These are phyloP conservation scores for Dolichoris vasculosae DNA, from an alignment of 1,140 invertebrate species.

Conservation along the genomic window DNA sequence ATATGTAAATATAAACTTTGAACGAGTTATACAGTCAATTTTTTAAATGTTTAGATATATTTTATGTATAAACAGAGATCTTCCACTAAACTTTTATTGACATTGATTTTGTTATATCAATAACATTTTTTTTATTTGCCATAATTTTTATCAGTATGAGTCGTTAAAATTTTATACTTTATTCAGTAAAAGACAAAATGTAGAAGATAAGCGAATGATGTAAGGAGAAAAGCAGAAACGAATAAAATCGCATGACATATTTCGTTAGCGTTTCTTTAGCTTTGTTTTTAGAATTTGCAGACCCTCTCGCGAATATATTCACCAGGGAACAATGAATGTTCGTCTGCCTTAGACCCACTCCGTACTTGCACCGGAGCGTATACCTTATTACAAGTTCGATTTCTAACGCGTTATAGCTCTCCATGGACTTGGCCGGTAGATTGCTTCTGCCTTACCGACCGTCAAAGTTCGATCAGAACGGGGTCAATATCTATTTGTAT, in stretches of 20 bases:
- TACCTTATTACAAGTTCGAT: conserved; percentile 71
- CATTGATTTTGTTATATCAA: neutral
- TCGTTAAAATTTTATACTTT: neutral
- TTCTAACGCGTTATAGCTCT: conserved; percentile 64
- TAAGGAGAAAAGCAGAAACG: neutral
- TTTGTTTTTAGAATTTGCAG: conserved; percentile 45
- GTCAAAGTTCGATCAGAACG: neutral
- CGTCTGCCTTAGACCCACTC: neutral
- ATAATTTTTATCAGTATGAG: neutral
- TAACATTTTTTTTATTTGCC: conserved; percentile 16
- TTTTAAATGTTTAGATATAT: conserved; percentile 5
- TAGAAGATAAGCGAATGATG: neutral
- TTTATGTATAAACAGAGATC: neutral
- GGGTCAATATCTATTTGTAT: neutral
- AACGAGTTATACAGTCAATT: neutral
- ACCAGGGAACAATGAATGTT: conserved; percentile 44
- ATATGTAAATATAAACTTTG: neutral
- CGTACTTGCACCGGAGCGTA: conserved; percentile 43
- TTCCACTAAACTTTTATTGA: conserved; percentile 16
- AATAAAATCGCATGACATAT: conserved; percentile 37
- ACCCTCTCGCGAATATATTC: conserved; percentile 33
- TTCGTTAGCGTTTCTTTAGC: conserved; percentile 31
- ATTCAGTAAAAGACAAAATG: neutral
- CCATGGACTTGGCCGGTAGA: conserved; percentile 61
- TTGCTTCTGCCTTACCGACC: conserved; percentile 53